phyloP scores from a whole-genome alignment of 53 echinoderm and acorn worm genomes.

The Luidia sarsii region DNA sequence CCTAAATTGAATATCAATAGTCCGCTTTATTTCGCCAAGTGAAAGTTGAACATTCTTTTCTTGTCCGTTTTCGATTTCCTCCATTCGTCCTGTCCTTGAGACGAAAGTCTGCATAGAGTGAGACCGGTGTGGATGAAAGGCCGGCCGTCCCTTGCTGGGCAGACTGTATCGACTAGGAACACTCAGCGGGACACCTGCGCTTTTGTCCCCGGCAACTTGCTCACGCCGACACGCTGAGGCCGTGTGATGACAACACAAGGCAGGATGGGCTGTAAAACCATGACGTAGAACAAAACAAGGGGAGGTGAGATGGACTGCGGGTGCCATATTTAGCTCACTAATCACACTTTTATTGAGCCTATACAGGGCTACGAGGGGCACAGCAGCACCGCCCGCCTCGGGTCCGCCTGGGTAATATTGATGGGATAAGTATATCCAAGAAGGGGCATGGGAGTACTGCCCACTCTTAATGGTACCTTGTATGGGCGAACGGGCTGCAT shows the following conservation, averaged over 20 bases:
- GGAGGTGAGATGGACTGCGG: neutral
- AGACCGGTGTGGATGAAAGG: neutral
- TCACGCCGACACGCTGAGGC: neutral
- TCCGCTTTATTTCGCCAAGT: neutral
- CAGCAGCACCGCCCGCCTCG: too few species aligned
- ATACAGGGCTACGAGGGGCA: too few species aligned
- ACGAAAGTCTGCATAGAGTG: neutral
- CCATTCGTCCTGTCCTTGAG: constrained; percentile 22
- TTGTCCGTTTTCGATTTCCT: constrained; percentile 31
- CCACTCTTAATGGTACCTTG: constrained; percentile 6
- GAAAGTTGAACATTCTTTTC: neutral
- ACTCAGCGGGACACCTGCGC: constrained; percentile 28
- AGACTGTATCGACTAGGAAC: constrained; percentile 13
- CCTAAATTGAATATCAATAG: constrained; percentile 1
- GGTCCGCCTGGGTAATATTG: constrained; percentile 12
- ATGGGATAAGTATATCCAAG: constrained; percentile 6
- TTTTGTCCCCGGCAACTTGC: constrained; percentile 26
- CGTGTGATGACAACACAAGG: neutral
- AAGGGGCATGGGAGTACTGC: neutral
- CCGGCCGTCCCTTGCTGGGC: neutral
- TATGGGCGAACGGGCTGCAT: constrained; percentile 3
- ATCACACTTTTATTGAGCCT: constrained; percentile 18
- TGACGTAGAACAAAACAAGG: constrained; percentile 13
- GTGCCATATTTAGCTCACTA: constrained; percentile 30
- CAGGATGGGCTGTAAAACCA: neutral